These are phyloP conservation scores for Drosophila multiciliata DNA, from an alignment of 2,888 invertebrate genomes.

Conservation along the genomic window DNA sequence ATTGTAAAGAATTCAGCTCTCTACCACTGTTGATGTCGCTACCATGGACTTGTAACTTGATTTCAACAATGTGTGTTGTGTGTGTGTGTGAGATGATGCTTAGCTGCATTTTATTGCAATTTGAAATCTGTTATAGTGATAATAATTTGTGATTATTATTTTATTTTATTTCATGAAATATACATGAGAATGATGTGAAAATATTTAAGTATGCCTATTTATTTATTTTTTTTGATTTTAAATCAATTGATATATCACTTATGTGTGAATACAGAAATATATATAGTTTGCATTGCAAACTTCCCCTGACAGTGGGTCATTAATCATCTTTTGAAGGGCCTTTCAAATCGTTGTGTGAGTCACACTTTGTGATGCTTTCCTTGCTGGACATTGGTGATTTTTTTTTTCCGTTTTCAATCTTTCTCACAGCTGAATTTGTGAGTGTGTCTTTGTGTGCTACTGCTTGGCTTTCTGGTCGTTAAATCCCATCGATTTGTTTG, in stretches of 20 bases:
- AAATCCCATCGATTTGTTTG: constrained; percentile 75
- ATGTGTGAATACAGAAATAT: background rate
- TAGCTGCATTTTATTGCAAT: background rate
- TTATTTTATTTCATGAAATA: background rate
- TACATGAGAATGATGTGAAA: background rate
- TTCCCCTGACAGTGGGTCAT: background rate
- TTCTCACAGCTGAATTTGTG: constrained; percentile 15
- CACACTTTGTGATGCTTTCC: constrained; percentile 23
- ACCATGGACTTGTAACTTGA: constrained; percentile 21
- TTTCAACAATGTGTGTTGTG: constrained; percentile 6
- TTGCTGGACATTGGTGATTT: constrained; percentile 25
- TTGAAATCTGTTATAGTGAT: background rate
- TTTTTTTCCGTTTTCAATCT: constrained; percentile 11
- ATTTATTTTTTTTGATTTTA: background rate
- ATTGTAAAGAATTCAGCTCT: constrained; percentile 25
- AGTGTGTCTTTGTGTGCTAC: constrained; percentile 8
- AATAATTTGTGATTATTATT: background rate
- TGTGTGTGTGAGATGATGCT: background rate
- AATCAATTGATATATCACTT: background rate
- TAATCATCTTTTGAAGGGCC: constrained; percentile 17
- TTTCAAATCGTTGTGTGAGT: constrained; percentile 30
- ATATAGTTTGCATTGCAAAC: constrained; percentile 1
- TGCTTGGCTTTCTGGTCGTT: constrained; percentile 30
- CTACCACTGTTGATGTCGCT: background rate
- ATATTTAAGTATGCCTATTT: background rate